Percentiles rank a stretch among this genome's conserved stretches.
Conservation (phyloP, 2,113 vertebrate genomes). For the Pterocles gutturalis region DNA sequence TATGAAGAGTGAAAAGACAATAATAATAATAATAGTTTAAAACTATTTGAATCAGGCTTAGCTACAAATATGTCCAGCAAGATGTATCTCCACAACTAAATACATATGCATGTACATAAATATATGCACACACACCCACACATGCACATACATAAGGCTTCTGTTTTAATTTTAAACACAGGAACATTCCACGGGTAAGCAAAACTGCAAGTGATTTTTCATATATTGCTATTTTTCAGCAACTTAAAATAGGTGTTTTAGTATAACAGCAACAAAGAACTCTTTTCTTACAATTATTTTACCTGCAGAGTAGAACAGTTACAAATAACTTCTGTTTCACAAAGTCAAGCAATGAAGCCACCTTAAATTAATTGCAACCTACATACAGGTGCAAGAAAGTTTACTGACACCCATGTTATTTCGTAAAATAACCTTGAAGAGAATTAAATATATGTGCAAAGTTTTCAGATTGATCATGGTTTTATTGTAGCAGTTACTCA, state of each 20-base stretch:
- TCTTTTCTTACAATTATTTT: background rate
- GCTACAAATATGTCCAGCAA: background rate
- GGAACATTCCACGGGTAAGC: conserved; percentile 25
- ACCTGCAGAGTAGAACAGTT: background rate
- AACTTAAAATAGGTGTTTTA: conserved; percentile 20
- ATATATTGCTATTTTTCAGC: conserved; percentile 26
- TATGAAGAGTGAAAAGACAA: conserved; percentile 56
- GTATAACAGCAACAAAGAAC: background rate
- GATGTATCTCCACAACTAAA: background rate
- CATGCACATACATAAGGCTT: background rate
- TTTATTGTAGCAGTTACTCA: background rate
- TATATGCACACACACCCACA: background rate
- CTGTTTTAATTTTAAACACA: conserved; percentile 21
- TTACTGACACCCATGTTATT: background rate
- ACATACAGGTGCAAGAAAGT: background rate
- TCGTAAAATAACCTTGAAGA: background rate
- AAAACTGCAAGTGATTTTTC: conserved; percentile 43
- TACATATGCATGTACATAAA: background rate
- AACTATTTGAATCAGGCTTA: conserved; percentile 48
- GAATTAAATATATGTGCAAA: background rate
- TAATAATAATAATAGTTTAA: conserved; percentile 31
- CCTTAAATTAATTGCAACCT: background rate
- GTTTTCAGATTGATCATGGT: background rate
- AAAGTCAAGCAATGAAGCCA: background rate
- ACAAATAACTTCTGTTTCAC: conserved; percentile 33